Evolutionary conservation across 2,113 vertebrate genomes (phyloP).

Genomic region (Nannobrachium achirus): DNA sequence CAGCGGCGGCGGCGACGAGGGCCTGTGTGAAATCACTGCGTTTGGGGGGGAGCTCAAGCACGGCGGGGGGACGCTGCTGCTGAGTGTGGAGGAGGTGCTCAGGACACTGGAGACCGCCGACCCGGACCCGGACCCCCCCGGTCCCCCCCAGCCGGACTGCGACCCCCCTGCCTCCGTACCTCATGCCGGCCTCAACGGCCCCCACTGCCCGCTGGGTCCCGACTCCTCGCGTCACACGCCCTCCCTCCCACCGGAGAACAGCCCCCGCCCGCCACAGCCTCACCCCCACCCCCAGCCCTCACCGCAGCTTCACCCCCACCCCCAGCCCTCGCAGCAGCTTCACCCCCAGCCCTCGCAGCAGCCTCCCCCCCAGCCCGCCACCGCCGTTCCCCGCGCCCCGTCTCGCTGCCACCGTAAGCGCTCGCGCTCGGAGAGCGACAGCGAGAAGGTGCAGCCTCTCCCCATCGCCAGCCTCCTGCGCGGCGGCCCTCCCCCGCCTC

Average conservation of each 20-base stretch:
- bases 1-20: slow-evolving; percentile 58
- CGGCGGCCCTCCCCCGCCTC: slow-evolving; percentile 66
- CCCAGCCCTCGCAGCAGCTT: slow-evolving; percentile 71
- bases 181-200: slow-evolving; percentile 83
- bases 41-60: slow-evolving; percentile 93
- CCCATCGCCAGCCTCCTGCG: slow-evolving; percentile 93
- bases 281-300: slow-evolving; percentile 57
- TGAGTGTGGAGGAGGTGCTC: slow-evolving; percentile 97
- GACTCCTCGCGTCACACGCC: slow-evolving; percentile 79
- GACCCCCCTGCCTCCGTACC: slow-evolving; percentile 72
- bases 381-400: slow-evolving; percentile 82
- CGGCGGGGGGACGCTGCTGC: slow-evolving; percentile 86
- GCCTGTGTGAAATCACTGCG: slow-evolving; percentile 86
- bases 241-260: slow-evolving; percentile 84
- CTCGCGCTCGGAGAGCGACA: slow-evolving; percentile 96
- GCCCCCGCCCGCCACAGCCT: slow-evolving; percentile 75
- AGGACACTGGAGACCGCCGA: slow-evolving; percentile 90
- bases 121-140: slow-evolving; percentile 62
- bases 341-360: slow-evolving; percentile 69
- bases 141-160: slow-evolving; percentile 75
- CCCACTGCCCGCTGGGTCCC: slow-evolving; percentile 73
- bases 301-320: slow-evolving; percentile 76
- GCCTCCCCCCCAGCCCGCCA: slow-evolving; percentile 84
- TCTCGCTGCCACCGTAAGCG: slow-evolving; percentile 92
- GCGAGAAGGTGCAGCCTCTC: slow-evolving; percentile 94